These are phyloP conservation scores for Abramis brama DNA, from an alignment of 2,113 vertebrate genomes.

Conservation along the genomic window DNA sequence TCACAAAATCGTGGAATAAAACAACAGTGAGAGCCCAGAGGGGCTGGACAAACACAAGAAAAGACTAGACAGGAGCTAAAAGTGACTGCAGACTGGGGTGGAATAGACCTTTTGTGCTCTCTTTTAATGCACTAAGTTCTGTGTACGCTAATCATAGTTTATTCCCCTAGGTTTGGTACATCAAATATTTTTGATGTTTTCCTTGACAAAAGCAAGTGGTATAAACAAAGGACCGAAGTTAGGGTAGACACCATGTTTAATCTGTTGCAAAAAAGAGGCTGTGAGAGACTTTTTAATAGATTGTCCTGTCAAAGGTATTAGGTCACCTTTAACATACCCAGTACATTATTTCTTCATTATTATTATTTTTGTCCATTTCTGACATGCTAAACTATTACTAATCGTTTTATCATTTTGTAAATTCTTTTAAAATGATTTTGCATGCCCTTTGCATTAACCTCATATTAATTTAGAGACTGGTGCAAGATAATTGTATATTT, in stretches of 20 bases:
- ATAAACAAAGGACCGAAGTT: neutral
- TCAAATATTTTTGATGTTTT: neutral
- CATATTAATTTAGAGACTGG: neutral
- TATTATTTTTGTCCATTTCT: neutral
- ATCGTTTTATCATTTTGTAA: neutral
- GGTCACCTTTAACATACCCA: too few relatives aligned
- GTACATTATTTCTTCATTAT: neutral
- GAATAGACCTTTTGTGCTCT: neutral
- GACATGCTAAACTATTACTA: neutral
- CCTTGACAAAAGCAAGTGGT: neutral
- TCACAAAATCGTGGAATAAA: neutral
- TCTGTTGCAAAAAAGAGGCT: neutral
- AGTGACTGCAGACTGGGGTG: neutral
- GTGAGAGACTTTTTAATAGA: neutral
- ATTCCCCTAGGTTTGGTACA: neutral
- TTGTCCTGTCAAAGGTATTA: neutral
- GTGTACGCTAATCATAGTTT: neutral
- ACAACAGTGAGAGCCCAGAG: neutral
- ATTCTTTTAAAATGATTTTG: neutral
- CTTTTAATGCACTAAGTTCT: neutral
- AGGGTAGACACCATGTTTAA: neutral
- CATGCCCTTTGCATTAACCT: neutral
- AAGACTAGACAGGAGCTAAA: neutral
- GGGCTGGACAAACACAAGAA: neutral
- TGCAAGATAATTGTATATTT: neutral